Base-by-base conservation (phyloP, 1,140 invertebrate species). In the Drosophila repletoides region DNA sequence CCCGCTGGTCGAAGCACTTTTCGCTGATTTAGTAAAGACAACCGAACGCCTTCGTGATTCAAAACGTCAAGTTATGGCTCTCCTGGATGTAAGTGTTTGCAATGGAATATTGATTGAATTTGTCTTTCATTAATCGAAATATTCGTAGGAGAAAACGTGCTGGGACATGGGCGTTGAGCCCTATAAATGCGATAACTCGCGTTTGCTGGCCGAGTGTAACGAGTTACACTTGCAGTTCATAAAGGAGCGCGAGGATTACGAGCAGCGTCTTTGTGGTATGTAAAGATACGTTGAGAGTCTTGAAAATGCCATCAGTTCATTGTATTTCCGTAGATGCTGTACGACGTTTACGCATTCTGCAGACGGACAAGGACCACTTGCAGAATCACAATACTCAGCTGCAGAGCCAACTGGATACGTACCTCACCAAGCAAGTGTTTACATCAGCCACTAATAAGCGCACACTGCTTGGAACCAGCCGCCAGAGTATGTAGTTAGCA, bases 11-110 rank as follows among this genome's bases (percentile, higher is more conserved):
- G 93, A 94, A 80, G 92, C 92, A 56, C 81, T 96, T 31, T 90
- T 95, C 33, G 92, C 91, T 15, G 95, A 96, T 91, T 90, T 96
- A 33, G 91, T 95, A 29, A 92, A 94, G 81, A 95, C 95, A 7
- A 96, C 94, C 31, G 93, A 95, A 69, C 95, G 93, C 83, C 89
- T 96, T 3, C 93, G 94, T 72, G 93, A 95, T 59, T 68, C 89
- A 3, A 90, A 90, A 24, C 58, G 72, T 17, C 49, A 89, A 70
- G 67, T 90, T n/a, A 52, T 53, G 2, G 53, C 70, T 1, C 48
- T 90, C n/a, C 49, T 90, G 2, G 89, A 90, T 72, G 89, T 90
- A 81, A 61, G 56, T 64, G 10, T 6, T 43, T 21, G 1, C 5
- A 21, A 34, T 49, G 0, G 2, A n/a, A n/a, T n/a, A n/a, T 12